These are phyloP conservation scores for Falcunculus frontatus DNA, from an alignment of 2,113 vertebrate species.

Conservation along the genomic window DNA sequence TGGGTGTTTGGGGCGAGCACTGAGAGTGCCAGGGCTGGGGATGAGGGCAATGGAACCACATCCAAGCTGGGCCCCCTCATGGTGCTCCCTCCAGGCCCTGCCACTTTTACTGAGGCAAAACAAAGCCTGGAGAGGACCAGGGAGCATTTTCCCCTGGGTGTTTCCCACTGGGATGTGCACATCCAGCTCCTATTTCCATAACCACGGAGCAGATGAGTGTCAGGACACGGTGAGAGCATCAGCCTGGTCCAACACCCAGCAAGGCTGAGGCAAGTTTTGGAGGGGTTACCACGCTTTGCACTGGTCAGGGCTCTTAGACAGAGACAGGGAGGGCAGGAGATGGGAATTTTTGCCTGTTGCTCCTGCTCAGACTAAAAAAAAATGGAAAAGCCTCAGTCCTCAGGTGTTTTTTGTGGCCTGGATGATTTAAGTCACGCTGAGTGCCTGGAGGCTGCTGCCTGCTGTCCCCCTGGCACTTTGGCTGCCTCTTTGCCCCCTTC, in stretches of 20 bases:
- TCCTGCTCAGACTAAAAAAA: not conserved
- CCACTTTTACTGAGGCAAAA: not conserved
- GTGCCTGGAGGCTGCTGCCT: not conserved
- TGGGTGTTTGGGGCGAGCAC: not conserved
- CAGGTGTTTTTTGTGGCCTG: not conserved
- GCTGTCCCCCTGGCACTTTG: not conserved
- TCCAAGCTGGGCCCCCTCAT: not conserved
- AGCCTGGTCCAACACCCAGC: not conserved
- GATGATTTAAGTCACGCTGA: not conserved
- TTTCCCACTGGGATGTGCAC: not conserved
- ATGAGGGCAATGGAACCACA: not conserved
- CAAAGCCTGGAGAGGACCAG: not conserved
- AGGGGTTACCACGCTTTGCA: too few relatives aligned
- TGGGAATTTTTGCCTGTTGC: not conserved
- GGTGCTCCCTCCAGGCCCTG: not conserved
- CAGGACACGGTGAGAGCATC: fast-evolving
- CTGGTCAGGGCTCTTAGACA: not conserved
- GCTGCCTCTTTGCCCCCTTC: not conserved
- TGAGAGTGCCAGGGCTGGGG: fast-evolving
- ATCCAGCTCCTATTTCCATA: not conserved
- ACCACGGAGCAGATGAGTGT: fast-evolving
- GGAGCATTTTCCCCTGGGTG: not conserved
- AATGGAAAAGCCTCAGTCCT: not conserved
- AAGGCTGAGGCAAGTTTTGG: not conserved
- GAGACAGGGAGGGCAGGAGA: not conserved